phyloP scores from a whole-genome alignment of 1,140 invertebrate genomes.

The Danaus plexippus region DNA sequence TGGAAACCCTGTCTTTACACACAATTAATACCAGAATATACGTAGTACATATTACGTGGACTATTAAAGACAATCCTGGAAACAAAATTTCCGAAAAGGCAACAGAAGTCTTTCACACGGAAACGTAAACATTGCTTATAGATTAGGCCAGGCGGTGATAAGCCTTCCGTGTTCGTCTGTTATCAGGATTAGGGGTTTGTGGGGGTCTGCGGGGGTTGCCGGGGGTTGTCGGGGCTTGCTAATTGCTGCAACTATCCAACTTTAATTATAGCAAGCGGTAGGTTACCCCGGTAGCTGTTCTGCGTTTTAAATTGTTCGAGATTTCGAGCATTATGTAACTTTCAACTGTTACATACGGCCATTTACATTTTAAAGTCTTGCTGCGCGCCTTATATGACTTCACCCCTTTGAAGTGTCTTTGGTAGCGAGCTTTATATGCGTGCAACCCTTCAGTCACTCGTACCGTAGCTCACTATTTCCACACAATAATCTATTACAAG shows the following conservation, averaged over 20 bases:
- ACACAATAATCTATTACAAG: too few relatives aligned
- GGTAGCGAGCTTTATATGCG: too few relatives aligned
- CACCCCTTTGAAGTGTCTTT: too few relatives aligned
- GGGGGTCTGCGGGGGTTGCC: constrained; percentile 1
- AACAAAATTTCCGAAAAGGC: too few relatives aligned
- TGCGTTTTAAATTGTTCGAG: not conserved
- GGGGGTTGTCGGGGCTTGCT: constrained; percentile 13
- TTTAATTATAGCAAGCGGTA: constrained; percentile 22
- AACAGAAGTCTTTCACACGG: constrained; percentile 10
- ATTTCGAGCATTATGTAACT: not conserved
- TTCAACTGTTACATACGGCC: not conserved
- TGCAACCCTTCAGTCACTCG: too few relatives aligned
- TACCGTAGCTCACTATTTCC: too few relatives aligned
- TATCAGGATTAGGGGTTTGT: constrained; percentile 18
- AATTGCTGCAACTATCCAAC: constrained; percentile 31
- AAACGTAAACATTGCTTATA: constrained; percentile 21
- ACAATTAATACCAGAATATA: too few relatives aligned
- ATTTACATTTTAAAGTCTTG: too few relatives aligned
- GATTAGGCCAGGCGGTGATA: constrained; percentile 21
- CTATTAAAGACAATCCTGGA: too few relatives aligned
- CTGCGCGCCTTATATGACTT: too few relatives aligned
- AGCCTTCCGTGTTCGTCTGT: constrained; percentile 30
- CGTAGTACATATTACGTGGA: too few relatives aligned
- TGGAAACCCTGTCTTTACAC: too few relatives aligned
- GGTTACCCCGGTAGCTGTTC: constrained; percentile 6